A percentile compares a stretch with the other conserved stretches of the same genome.
Evolutionary conservation across 2,888 invertebrate genomes (phyloP).

Genomic region (Nomada hirtipes): DNA sequence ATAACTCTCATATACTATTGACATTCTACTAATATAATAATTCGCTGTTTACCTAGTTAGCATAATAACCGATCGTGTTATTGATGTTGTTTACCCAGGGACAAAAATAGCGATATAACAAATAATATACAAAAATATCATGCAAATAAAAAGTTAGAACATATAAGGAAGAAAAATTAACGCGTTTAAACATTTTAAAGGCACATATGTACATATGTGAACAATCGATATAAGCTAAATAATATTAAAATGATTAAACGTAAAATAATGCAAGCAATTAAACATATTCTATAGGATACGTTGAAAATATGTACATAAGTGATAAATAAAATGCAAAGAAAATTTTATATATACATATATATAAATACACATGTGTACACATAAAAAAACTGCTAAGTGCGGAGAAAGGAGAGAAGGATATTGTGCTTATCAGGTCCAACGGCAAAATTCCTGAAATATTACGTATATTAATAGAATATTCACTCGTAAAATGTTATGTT

Average conservation of each 20-base stretch:
- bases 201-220: constrained; percentile 34
- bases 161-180: constrained; percentile 6
- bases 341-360: constrained; percentile 25
- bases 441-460: constrained; percentile 74
- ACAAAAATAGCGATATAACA: constrained; percentile 51
- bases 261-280: not conserved
- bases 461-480: constrained; percentile 55
- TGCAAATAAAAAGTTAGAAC: constrained; percentile 46
- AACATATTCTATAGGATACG: not conserved
- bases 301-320: constrained; percentile 19
- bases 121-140: constrained; percentile 48
- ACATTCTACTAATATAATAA: constrained; percentile 17
- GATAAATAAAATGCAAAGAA: constrained; percentile 24
- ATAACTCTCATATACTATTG: not conserved
- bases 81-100: constrained; percentile 48
- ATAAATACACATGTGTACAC: constrained; percentile 27
- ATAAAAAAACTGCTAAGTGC: constrained; percentile 66
- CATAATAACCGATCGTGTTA: constrained; percentile 55
- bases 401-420: constrained; percentile 73
- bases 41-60: constrained; percentile 68
- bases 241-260: not conserved
- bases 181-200: constrained; percentile 27
- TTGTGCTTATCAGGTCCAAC: constrained; percentile 72
- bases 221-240: constrained; percentile 3
- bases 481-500: constrained; percentile 20